Conservation (phyloP, 2,113 vertebrate genomes). For the Pterocles burchelli region DNA sequence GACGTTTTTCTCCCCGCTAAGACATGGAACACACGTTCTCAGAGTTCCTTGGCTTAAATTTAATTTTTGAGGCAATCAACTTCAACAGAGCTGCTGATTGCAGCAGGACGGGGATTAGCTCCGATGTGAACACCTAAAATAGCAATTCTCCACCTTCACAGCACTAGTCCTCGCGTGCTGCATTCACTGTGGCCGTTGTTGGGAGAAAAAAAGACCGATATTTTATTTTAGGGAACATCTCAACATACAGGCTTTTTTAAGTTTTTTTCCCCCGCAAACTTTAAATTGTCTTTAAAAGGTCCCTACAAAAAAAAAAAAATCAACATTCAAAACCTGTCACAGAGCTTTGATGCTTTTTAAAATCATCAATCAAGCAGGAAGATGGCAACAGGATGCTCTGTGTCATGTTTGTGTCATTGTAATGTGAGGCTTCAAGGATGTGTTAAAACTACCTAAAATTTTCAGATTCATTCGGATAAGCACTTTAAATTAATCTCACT, state of each 20-base stretch:
- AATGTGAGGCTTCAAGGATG: not conserved
- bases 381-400: not conserved
- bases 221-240: not conserved
- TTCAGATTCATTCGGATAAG: not conserved
- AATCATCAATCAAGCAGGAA: not conserved
- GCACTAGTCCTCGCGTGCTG: not conserved
- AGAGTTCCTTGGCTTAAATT: constrained; percentile 21
- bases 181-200: not conserved
- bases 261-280: not conserved
- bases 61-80: constrained; percentile 42
- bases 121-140: not conserved
- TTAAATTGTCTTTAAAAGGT: not conserved
- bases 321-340: not conserved
- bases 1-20: not conserved
- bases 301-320: not conserved
- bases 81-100: constrained; percentile 46
- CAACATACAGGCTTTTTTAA: not conserved
- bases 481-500: not conserved
- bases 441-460: constrained; percentile 8
- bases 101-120: constrained; percentile 42
- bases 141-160: not conserved
- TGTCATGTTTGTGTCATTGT: not conserved
- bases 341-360: not conserved
- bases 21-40: not conserved
- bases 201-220: fast-evolving